A percentile compares a stretch with the other conserved stretches of the same genome.
These are phyloP conservation scores for Ciconia stormi DNA, from an alignment of 2,113 vertebrate species.

Conservation along the genomic window DNA sequence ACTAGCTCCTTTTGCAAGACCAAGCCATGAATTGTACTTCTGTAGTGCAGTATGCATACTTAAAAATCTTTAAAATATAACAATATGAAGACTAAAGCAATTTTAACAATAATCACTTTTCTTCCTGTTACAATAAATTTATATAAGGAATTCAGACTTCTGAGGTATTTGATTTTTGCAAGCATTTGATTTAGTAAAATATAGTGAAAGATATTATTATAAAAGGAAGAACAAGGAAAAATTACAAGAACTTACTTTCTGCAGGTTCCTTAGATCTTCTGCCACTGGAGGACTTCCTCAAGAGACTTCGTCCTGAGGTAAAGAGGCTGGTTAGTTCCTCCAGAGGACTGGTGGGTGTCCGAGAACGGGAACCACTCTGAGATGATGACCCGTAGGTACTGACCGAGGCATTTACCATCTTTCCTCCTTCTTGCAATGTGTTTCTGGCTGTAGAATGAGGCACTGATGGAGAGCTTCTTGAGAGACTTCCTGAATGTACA, in stretches of 20 bases:
- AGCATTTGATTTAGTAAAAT: neutral
- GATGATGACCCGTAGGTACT: constrained; percentile 82
- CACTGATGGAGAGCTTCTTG: constrained; percentile 88
- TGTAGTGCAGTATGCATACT: neutral
- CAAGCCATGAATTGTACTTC: neutral
- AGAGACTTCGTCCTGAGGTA: constrained; percentile 84
- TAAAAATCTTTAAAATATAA: neutral
- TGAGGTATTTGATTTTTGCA: neutral
- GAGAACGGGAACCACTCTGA: constrained; percentile 84
- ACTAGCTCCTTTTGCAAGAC: neutral
- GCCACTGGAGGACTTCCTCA: constrained; percentile 86
- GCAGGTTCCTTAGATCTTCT: constrained; percentile 85
- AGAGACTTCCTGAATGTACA: constrained; percentile 87
- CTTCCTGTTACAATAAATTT: neutral
- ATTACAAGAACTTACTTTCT: constrained; percentile 82
- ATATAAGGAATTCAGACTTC: neutral
- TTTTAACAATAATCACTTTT: neutral
- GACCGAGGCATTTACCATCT: constrained; percentile 81
- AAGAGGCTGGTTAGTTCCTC: constrained; percentile 90
- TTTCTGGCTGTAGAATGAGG: constrained; percentile 84
- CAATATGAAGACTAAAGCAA: neutral
- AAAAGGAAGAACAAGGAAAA: neutral
- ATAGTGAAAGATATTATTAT: neutral
- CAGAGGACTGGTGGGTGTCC: constrained; percentile 92
- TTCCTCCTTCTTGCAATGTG: constrained; percentile 84